These are phyloP conservation scores for Lepidiolamprologus cunningtoni DNA, from an alignment of 2,113 vertebrate species.

Conservation along the genomic window DNA sequence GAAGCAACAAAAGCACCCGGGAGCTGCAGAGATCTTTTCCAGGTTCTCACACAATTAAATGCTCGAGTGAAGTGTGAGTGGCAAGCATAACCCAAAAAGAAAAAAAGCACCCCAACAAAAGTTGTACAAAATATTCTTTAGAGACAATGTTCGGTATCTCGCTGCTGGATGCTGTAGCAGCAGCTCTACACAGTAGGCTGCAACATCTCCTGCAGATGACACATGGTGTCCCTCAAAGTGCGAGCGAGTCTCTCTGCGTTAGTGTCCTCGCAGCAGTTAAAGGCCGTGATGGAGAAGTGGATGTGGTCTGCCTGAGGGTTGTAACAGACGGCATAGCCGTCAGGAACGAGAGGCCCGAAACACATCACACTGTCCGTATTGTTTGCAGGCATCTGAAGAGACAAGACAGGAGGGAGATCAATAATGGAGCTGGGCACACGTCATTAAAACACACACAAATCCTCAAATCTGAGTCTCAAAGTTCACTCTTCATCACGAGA, in stretches of 20 bases:
- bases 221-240: conserved; percentile 64
- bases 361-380: conserved; percentile 81
- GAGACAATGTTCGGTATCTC: not conserved
- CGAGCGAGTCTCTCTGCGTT: conserved; percentile 69
- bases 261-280: conserved; percentile 81
- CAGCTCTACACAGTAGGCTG: conserved; percentile 54
- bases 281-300: conserved; percentile 77
- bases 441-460: not conserved
- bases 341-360: conserved; percentile 78
- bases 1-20: conserved; percentile 3
- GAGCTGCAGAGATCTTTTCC: not conserved
- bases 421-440: not conserved
- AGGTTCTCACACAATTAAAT: not conserved
- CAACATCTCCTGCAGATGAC: conserved; percentile 68
- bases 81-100: not conserved
- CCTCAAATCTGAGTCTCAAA: not conserved
- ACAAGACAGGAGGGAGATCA: not conserved
- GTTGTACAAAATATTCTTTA: not conserved
- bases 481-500: not conserved
- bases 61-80: not conserved
- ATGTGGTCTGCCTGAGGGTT: conserved; percentile 74
- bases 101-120: not conserved
- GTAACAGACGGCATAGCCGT: conserved; percentile 81
- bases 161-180: not conserved
- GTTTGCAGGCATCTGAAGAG: conserved; percentile 70